phyloP scores from a whole-genome alignment of 2,113 vertebrate genomes.

The Microcebus tavaratra region DNA sequence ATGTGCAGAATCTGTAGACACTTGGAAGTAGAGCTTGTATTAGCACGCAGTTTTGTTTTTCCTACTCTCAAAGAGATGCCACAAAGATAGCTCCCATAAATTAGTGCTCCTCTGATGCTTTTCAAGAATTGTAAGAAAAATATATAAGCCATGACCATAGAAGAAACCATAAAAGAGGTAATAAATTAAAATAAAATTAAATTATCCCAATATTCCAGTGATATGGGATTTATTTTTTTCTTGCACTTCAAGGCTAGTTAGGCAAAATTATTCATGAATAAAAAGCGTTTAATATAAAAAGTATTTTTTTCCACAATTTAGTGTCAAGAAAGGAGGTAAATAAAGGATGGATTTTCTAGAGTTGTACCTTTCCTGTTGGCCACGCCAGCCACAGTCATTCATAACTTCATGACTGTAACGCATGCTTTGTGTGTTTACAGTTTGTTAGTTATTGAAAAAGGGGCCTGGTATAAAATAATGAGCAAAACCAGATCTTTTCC shows the following conservation, averaged over 20 bases:
- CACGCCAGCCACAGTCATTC: background rate
- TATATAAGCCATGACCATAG: background rate
- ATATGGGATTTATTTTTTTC: background rate
- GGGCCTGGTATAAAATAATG: background rate
- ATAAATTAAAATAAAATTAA: constrained; percentile 8
- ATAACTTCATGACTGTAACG: background rate
- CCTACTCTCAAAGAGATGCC: background rate
- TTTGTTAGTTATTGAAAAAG: background rate
- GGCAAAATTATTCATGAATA: background rate
- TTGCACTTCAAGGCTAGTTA: background rate
- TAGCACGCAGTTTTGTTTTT: background rate
- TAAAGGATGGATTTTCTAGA: background rate
- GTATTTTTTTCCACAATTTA: background rate
- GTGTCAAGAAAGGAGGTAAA: background rate
- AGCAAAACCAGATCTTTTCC: background rate
- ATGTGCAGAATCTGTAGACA: background rate
- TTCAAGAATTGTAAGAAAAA: background rate
- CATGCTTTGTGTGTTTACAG: background rate
- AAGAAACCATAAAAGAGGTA: background rate
- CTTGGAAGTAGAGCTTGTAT: fast-evolving
- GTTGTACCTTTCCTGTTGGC: background rate
- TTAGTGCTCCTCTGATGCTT: background rate
- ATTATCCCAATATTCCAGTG: background rate
- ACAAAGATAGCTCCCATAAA: background rate
- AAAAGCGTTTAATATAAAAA: background rate